Evolutionary conservation across 2,113 vertebrate genomes (phyloP).

Genomic region (Pelobates fuscus): DNA sequence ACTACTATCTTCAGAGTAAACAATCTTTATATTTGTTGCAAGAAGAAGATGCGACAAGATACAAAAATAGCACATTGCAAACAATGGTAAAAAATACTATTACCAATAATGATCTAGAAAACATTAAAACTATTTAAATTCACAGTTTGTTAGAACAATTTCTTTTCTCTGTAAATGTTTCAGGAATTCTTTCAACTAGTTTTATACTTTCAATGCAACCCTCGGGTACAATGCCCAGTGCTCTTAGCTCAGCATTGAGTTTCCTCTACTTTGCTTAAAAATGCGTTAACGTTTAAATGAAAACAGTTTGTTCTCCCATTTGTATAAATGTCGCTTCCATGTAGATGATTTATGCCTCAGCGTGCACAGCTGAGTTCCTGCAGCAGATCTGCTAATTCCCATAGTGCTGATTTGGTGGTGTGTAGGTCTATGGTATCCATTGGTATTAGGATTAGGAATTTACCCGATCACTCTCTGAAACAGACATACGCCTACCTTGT

Average conservation of each 20-base stretch:
- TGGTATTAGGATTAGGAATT: conserved; percentile 52
- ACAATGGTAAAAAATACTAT: no score
- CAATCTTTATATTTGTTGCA: no score
- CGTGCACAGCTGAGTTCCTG: conserved; percentile 22
- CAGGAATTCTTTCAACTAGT: no score
- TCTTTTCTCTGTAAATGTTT: no score
- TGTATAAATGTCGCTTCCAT: conserved; percentile 39
- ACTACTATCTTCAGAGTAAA: no score
- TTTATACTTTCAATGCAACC: no score
- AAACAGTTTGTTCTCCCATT: conserved; percentile 49
- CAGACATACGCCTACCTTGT: conserved; percentile 53
- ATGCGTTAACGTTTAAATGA: conserved; percentile 41
- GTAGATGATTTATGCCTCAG: conserved; percentile 37
- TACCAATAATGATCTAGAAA: no score
- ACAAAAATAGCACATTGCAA: no score
- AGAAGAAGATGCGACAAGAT: no score
- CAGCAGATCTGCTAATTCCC: conserved; percentile 36
- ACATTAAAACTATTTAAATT: no score
- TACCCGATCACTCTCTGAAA: conserved; percentile 60
- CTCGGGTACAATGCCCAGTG: background rate
- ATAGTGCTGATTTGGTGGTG: conserved; percentile 52
- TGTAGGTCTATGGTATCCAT: conserved; percentile 52
- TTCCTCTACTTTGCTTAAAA: conserved; percentile 32
- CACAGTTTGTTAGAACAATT: no score
- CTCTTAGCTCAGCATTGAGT: conserved; percentile 17